Percentiles rank a stretch among this genome's conserved stretches.
Evolutionary conservation across 2,888 invertebrate genomes (phyloP).

Genomic region (Catocala nupta): DNA sequence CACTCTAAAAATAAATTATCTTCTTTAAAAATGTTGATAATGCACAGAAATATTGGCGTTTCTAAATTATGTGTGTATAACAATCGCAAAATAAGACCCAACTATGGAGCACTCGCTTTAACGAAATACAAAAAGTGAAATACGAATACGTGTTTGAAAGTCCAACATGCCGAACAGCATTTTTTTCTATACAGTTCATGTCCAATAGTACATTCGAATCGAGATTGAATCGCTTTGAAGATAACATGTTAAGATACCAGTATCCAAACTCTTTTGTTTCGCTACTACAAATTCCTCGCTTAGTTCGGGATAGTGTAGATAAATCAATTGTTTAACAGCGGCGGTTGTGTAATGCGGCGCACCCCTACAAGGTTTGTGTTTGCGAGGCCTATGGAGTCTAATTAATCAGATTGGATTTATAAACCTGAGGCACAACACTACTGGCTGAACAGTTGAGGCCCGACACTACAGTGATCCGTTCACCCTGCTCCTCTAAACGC

Average conservation of each 20-base stretch:
- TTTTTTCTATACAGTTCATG: too few species aligned
- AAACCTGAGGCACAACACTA: constrained; percentile 54
- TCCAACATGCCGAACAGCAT: too few species aligned
- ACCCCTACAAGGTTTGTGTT: constrained; percentile 64
- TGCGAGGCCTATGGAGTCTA: constrained; percentile 65
- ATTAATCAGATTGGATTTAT: constrained; percentile 72
- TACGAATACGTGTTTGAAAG: too few species aligned
- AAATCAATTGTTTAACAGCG: constrained; percentile 58
- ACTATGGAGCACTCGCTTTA: too few species aligned
- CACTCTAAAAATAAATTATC: too few species aligned
- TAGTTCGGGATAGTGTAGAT: constrained; percentile 34
- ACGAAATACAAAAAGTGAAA: too few species aligned
- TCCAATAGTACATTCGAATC: too few species aligned
- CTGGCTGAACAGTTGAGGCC: constrained; percentile 25
- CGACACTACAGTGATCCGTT: constrained; percentile 3
- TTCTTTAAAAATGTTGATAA: too few species aligned
- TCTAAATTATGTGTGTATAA: too few species aligned
- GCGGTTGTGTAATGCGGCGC: constrained; percentile 57
- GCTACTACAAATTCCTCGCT: constrained; percentile 27
- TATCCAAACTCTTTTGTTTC: constrained; percentile 33
- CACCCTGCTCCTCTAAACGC: constrained; percentile 50
- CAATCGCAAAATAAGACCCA: too few species aligned
- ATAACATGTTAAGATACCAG: constrained; percentile 20
- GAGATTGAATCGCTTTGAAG: background rate
- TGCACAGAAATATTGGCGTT: too few species aligned